Evolutionary conservation across 1,140 invertebrate genomes (phyloP).

Genomic region (Drosophila athabasca): DNA sequence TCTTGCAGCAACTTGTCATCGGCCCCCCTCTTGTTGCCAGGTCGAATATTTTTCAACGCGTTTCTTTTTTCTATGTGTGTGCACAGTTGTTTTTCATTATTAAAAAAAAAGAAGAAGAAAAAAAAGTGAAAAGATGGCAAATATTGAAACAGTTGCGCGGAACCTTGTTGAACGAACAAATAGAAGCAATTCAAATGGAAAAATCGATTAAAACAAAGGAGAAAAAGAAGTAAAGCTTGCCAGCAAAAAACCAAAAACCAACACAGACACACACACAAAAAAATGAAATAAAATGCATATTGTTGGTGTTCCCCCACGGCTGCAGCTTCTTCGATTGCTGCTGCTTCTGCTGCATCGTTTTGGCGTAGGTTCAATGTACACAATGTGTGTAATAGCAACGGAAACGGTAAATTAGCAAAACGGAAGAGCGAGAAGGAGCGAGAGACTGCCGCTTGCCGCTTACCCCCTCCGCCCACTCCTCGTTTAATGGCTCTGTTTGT

Average conservation of each 20-base stretch:
- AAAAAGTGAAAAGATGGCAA: background rate
- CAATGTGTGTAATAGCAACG: slow-evolving; percentile 37
- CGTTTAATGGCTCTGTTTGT: slow-evolving; percentile 16
- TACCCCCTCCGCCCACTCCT: background rate
- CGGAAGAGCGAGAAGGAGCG: slow-evolving; percentile 42
- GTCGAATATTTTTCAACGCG: slow-evolving; percentile 3
- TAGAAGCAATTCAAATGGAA: background rate
- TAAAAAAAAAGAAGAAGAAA: background rate
- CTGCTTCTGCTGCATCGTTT: slow-evolving; percentile 10
- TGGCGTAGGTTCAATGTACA: slow-evolving; percentile 57
- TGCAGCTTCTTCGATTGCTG: background rate
- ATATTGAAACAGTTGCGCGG: slow-evolving; percentile 40
- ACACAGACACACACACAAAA: too few species aligned
- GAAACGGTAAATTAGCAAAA: slow-evolving; percentile 67
- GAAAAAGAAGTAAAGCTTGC: background rate
- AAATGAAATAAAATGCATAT: background rate
- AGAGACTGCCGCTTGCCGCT: too few species aligned
- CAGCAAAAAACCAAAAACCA: background rate
- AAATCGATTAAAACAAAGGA: slow-evolving; percentile 1
- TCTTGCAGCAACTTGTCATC: slow-evolving; percentile 69
- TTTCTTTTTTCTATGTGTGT: slow-evolving; percentile 11
- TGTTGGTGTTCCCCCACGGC: background rate
- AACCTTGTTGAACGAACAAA: background rate
- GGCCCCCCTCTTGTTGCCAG: slow-evolving; percentile 13
- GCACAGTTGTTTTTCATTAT: slow-evolving; percentile 32